These are phyloP conservation scores for Aplidium turbinatum DNA, from an alignment of 23 tunicate species.

Conservation along the genomic window DNA sequence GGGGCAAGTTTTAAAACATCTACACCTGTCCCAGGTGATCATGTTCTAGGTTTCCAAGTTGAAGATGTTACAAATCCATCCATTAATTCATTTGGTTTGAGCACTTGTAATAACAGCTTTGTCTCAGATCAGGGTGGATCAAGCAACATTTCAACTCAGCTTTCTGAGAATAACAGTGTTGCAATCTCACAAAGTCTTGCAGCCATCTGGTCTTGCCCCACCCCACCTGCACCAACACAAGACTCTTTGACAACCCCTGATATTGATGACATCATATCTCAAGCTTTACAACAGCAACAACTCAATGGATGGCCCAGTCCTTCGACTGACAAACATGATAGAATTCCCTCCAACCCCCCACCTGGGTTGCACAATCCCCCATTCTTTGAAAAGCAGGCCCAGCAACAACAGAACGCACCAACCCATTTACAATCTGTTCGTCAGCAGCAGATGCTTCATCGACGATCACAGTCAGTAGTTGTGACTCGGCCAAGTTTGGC, in stretches of 20 bases:
- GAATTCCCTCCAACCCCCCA: slow-evolving; percentile 31
- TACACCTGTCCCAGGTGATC: background rate
- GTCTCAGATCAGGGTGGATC: too few species aligned
- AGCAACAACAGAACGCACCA: slow-evolving; percentile 37
- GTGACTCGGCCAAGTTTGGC: slow-evolving; percentile 23
- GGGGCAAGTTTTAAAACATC: background rate
- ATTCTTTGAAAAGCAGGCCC: slow-evolving; percentile 27
- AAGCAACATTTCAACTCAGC: too few species aligned
- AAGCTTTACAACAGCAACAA: slow-evolving; percentile 58
- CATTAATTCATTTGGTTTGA: slow-evolving; percentile 21
- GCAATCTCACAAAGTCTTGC: slow-evolving; percentile 46
- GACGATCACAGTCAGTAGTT: slow-evolving; percentile 47
- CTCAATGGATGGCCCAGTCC: slow-evolving; percentile 36
- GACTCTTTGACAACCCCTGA: background rate
- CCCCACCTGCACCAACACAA: background rate
- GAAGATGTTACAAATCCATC: too few species aligned
- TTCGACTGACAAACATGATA: slow-evolving; percentile 3
- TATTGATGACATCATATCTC: slow-evolving; percentile 46
- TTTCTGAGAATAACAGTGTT: slow-evolving; percentile 6
- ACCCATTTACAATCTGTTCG: slow-evolving; percentile 45
- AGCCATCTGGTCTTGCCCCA: slow-evolving; percentile 53
- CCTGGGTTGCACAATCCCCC: slow-evolving; percentile 41
- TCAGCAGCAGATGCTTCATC: slow-evolving; percentile 54
- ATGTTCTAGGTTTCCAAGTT: background rate
- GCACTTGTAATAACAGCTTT: too few species aligned